Evolutionary conservation across 2,888 invertebrate species (phyloP), one percentile per base, ranked within the genome.

Genomic region (Erebia ligea): DNA sequence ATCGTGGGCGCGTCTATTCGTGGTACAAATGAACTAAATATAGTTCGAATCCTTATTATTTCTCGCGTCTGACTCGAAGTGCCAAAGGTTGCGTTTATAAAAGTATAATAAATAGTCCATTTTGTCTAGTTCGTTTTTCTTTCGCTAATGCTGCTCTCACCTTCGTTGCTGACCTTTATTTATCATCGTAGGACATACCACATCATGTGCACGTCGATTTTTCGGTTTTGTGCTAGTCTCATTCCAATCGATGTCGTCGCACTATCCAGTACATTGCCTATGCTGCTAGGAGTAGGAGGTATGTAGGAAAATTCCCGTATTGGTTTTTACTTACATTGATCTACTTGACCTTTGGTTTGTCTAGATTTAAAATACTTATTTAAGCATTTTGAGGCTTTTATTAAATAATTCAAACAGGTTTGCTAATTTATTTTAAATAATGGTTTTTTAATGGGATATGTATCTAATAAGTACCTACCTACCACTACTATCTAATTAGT

Each of bases 41-140:
- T 92, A 92, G 92, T 86, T 84, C 87, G 84, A 90, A 89, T 89
- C 91, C 90, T 90, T 90, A 91, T 90, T 91, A 90, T 92, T 90
- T 86, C 88, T 85, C 81, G 85, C 81, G 84, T 86, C 89, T 89
- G 89, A 89, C 84, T 90, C 89, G 88, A 82, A 82, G 77, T 75
- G 75, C 83, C 82, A 84, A 85, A 78, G 78, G 82, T 87, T 88
- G 86, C 87, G 86, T 81, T 88, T 87, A 85, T 80, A 81, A 84
- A 85, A 83, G 76, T 83, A 77, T 78, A 76, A 71, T 70, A 71
- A 61, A 71, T 73, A 58, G 48, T 52, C 62, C 62, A 50, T 59
- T 57, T 67, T 70, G 71, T 65, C 40, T 61, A 59, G 42, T 61
- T 56, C 21, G 4, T 15, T 13, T 2, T 45, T 65, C 15, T 8